Conservation (phyloP, 2,797 vertebrate genomes). For the Yasuhikotakia modesta region DNA sequence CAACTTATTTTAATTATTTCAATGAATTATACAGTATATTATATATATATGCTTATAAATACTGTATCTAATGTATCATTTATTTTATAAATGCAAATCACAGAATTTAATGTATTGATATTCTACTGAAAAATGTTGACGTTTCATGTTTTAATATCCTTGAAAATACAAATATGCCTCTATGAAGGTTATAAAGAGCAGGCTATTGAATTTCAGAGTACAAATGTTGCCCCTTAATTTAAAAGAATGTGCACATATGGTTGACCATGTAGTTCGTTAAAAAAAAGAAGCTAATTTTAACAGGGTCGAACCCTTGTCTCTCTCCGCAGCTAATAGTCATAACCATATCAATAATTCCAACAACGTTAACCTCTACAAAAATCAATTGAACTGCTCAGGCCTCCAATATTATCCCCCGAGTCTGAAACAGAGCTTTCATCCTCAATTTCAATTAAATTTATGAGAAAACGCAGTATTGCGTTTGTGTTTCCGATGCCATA, state of each 20-base stretch:
- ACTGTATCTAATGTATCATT: no score
- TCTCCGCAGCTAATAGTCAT: background rate
- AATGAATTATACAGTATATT: no score
- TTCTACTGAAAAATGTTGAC: no score
- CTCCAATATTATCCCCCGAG: background rate
- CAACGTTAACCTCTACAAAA: background rate
- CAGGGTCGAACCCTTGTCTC: background rate
- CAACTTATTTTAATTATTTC: no score
- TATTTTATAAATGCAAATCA: no score
- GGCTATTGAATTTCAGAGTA: no score
- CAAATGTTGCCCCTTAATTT: background rate
- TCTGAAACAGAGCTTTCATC: background rate
- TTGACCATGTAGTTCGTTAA: background rate
- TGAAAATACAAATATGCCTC: background rate
- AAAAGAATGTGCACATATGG: background rate
- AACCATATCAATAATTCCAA: conserved; percentile 13
- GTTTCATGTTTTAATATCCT: no score
- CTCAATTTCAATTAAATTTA: conserved; percentile 39
- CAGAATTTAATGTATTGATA: no score
- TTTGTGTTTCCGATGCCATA: conserved; percentile 29
- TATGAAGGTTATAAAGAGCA: background rate
- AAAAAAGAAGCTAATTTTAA: background rate
- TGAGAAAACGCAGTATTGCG: conserved; percentile 35
- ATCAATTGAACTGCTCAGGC: conserved; percentile 4
- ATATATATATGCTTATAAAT: no score